These are phyloP conservation scores for Lasioglossum zephyrum DNA, from an alignment of 2,888 invertebrate species.

Conservation along the genomic window DNA sequence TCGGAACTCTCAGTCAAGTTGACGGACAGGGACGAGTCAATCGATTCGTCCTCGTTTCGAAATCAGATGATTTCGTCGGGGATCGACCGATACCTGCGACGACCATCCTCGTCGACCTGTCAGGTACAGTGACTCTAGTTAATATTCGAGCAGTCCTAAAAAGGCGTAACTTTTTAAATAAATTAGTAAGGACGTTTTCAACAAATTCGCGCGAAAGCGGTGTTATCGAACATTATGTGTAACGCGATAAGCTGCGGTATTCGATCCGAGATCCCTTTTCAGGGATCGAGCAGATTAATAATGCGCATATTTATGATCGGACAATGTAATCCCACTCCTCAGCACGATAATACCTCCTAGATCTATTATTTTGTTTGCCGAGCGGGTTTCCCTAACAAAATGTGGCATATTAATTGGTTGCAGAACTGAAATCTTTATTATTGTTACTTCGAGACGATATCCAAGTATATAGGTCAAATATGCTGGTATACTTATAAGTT, in stretches of 20 bases:
- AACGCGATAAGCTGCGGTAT: neutral
- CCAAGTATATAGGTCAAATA: too few relatives aligned
- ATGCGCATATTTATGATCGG: neutral
- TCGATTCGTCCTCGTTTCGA: conserved; percentile 52
- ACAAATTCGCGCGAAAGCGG: neutral
- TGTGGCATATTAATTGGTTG: neutral
- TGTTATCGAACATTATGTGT: too few relatives aligned
- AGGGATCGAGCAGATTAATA: neutral
- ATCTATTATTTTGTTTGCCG: neutral
- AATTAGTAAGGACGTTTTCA: neutral
- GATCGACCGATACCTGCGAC: conserved; percentile 51
- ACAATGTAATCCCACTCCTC: neutral
- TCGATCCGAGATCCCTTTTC: neutral
- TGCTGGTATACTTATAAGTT: too few relatives aligned
- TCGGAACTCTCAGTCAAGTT: conserved; percentile 27
- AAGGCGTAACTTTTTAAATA: too few relatives aligned
- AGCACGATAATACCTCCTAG: conserved; percentile 11
- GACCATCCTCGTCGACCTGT: neutral
- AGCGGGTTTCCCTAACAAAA: neutral
- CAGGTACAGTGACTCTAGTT: neutral
- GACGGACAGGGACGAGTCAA: conserved; percentile 27
- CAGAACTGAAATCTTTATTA: neutral
- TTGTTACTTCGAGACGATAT: neutral
- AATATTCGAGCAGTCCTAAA: too few relatives aligned
- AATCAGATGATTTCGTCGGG: conserved; percentile 46